phyloP scores from a whole-genome alignment of 2,888 invertebrate species.

The Resseliella maxima region DNA sequence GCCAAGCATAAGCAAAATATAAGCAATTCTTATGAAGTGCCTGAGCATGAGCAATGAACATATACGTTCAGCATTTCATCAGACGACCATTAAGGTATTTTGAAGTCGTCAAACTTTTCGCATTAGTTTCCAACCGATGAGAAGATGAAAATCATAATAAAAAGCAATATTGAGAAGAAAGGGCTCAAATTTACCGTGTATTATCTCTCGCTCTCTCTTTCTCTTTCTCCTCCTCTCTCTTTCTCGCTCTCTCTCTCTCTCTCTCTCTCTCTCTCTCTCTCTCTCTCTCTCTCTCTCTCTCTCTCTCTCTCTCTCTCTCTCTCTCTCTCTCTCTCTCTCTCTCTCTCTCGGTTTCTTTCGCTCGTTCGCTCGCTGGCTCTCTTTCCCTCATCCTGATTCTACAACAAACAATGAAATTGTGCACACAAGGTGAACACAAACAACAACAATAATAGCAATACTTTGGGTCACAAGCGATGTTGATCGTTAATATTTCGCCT shows the following conservation, averaged over 20 bases:
- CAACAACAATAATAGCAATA: too few species aligned
- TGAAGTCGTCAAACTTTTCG: constrained; percentile 15
- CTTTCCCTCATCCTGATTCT: too few species aligned
- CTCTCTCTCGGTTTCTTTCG: too few species aligned
- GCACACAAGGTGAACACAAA: not conserved
- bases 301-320: too few species aligned
- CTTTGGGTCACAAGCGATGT: not conserved
- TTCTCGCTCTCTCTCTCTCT: too few species aligned
- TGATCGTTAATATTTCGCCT: not conserved
- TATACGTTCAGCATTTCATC: not conserved
- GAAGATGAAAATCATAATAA: constrained; percentile 2
- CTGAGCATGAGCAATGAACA: not conserved
- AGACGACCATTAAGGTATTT: not conserved
- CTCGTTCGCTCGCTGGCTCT: too few species aligned
- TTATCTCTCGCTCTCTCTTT: too few species aligned
- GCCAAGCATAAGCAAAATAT: not conserved
- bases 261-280: too few species aligned
- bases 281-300: too few species aligned
- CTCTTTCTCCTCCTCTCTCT: too few species aligned
- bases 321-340: too few species aligned
- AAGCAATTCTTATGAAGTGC: not conserved
- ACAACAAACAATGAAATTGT: not conserved
- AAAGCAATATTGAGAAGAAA: not conserved
- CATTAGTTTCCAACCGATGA: not conserved
- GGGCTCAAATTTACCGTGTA: not conserved